Conservation (phyloP, 1,140 invertebrate genomes). For the Aphelinus atriplicis region DNA sequence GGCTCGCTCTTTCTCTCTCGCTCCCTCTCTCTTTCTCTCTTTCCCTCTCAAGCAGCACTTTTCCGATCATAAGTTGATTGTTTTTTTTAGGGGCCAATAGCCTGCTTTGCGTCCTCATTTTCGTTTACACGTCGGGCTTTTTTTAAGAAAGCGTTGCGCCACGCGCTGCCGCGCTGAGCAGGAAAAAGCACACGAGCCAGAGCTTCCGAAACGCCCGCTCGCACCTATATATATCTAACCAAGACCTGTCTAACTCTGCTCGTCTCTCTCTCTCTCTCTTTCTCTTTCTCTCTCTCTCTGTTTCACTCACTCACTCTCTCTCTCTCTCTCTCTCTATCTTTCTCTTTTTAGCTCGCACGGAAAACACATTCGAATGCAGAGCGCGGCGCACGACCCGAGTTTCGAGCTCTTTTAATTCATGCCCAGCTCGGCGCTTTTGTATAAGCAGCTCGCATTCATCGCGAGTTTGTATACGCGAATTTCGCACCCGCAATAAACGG, state of each 20-base stretch:
- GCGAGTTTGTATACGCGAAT: background rate
- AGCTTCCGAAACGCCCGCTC: background rate
- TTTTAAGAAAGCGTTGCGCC: constrained; percentile 19
- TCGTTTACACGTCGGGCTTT: background rate
- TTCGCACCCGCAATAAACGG: constrained; percentile 21
- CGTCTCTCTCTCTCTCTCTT: background rate
- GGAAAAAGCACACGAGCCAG: constrained; percentile 18
- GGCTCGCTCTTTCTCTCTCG: no score
- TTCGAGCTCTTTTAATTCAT: background rate
- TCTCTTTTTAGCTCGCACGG: background rate
- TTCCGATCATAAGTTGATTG: constrained; percentile 25
- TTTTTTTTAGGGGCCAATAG: background rate
- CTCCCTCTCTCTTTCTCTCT: no score
- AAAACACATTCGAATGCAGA: background rate
- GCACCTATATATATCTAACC: no score
- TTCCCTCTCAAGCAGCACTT: background rate
- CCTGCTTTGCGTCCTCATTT: background rate
- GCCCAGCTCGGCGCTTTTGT: background rate
- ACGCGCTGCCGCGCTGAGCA: background rate
- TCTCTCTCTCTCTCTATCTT: no score
- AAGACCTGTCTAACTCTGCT: no score
- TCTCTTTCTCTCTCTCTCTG: background rate
- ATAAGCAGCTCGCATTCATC: background rate
- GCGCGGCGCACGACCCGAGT: background rate
- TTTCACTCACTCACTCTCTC: no score